Evolutionary conservation across 2,888 invertebrate species (phyloP), one percentile per base, ranked within the genome.

Genomic region (Silvanus unidentatus): DNA sequence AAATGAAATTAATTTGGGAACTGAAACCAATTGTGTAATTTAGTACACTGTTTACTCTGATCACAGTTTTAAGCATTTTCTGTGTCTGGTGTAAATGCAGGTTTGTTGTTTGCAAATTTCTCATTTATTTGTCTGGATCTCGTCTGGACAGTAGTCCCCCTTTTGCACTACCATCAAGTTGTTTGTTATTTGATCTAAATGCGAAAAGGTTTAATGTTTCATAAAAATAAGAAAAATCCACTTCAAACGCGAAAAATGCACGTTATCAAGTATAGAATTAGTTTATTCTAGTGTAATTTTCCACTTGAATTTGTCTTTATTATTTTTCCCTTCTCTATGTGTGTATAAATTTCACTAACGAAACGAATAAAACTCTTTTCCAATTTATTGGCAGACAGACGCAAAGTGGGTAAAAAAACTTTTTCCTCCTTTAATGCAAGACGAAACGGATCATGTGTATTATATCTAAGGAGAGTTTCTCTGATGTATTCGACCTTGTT

Each of bases 401-500:
- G 28, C n/a, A 22, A 22, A 22, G 4, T 22, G 32, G 32, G 32
- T 9, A 12, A 32, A 8, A 10, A 12, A 32, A 11, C n/a, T 32
- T 32, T 22, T 22, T 22, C 8, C 8, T 8, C 8, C 22, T 5
- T 22, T 5, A 5, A 22, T 22, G 10, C 32, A 11, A 12, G n/a
- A 32, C 34, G 38, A 36, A 43, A 50, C 47, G 47, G 40, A 43
- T 48, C 40, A 40, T 43, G 41, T 42, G 43, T 43, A 37, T 39
- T n/a, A 37, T 16, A 32, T 32, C 13, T 32, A 12, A 32, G n/a
- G n/a, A 40, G 41, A 42, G 40, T 45, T 43, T 40, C 50, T 49
- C 41, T 53, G 55, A 51, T 55, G 50, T 52, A 50, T 59, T 52
- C 55, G 53, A 54, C 57, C 54, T 55, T 56, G 59, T 59, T 57